phyloP scores from a whole-genome alignment of 1,140 invertebrate species.

The Caerostris extrusa region DNA sequence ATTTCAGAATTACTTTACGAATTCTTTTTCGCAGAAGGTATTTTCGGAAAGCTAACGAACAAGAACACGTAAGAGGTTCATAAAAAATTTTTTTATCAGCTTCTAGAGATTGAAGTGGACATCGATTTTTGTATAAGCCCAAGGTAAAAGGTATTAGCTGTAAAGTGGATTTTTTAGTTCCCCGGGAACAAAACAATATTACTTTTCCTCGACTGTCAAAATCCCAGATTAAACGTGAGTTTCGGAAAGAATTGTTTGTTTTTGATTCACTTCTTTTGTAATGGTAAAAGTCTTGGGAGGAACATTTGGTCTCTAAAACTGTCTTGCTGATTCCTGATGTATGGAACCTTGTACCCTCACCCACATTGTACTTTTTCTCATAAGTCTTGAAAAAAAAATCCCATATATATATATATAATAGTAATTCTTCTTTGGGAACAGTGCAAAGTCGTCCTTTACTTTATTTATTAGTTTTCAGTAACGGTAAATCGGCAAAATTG shows the following conservation, averaged over 20 bases:
- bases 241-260: slow-evolving; percentile 66
- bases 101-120: neutral
- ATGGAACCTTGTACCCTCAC: slow-evolving; percentile 51
- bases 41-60: neutral
- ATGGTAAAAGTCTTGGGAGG: slow-evolving; percentile 3
- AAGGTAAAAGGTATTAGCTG: slow-evolving; percentile 69
- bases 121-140: slow-evolving; percentile 34
- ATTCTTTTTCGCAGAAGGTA: neutral
- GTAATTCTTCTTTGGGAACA: neutral
- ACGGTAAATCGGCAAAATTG: slow-evolving; percentile 75
- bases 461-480: slow-evolving; percentile 74
- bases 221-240: slow-evolving; percentile 74
- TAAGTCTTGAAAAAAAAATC: slow-evolving; percentile 57
- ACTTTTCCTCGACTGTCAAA: slow-evolving; percentile 64
- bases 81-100: neutral
- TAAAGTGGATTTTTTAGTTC: slow-evolving; percentile 77
- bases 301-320: slow-evolving; percentile 72
- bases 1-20: neutral
- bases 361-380: slow-evolving; percentile 69
- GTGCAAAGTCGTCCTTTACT: slow-evolving; percentile 66
- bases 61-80: slow-evolving; percentile 10
- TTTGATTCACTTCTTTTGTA: slow-evolving; percentile 53
- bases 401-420: neutral
- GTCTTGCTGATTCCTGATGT: slow-evolving; percentile 74
- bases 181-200: slow-evolving; percentile 72